Evolutionary conservation across 2,113 vertebrate species (phyloP).

Genomic region (Ancistrus triradiatus): DNA sequence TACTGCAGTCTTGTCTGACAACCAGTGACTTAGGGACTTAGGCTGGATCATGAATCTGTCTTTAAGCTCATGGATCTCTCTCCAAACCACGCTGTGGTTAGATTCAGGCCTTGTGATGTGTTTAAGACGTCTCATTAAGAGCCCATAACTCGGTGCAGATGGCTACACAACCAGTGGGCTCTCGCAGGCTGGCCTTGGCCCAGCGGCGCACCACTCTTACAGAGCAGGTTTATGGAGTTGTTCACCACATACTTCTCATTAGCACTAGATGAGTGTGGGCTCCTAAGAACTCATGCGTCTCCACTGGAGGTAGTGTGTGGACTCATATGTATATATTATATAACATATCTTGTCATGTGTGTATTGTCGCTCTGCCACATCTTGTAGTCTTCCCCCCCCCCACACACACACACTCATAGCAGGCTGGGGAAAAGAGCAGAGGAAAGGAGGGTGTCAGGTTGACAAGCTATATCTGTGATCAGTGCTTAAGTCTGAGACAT

Average conservation of each 20-base stretch:
- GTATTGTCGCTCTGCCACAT: constrained; percentile 2
- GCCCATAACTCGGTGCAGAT: constrained; percentile 43
- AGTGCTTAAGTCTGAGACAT: constrained; percentile 30
- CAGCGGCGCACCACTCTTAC: constrained; percentile 24
- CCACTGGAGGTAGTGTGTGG: constrained; percentile 14
- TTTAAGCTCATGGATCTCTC: constrained; percentile 22
- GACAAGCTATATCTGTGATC: constrained; percentile 44
- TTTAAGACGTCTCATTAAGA: constrained; percentile 49
- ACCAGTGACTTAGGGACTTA: too few species aligned
- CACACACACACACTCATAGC: constrained; percentile 6
- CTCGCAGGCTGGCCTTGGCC: constrained; percentile 40
- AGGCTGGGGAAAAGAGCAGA: constrained; percentile 11
- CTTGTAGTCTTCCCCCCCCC: not conserved
- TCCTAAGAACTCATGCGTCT: constrained; percentile 29
- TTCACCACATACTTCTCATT: constrained; percentile 48
- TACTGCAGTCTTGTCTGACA: too few species aligned
- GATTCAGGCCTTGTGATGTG: constrained; percentile 34
- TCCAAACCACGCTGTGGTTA: constrained; percentile 40
- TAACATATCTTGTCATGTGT: too few species aligned
- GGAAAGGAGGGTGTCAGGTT: constrained; percentile 27
- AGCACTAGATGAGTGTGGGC: constrained; percentile 36
- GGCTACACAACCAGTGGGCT: constrained; percentile 36
- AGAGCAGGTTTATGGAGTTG: constrained; percentile 48
- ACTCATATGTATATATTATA: constrained; percentile 4
- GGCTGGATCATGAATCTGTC: constrained; percentile 26